Conservation (phyloP, 2,113 vertebrate genomes). For the Vulpes ferrilata region DNA sequence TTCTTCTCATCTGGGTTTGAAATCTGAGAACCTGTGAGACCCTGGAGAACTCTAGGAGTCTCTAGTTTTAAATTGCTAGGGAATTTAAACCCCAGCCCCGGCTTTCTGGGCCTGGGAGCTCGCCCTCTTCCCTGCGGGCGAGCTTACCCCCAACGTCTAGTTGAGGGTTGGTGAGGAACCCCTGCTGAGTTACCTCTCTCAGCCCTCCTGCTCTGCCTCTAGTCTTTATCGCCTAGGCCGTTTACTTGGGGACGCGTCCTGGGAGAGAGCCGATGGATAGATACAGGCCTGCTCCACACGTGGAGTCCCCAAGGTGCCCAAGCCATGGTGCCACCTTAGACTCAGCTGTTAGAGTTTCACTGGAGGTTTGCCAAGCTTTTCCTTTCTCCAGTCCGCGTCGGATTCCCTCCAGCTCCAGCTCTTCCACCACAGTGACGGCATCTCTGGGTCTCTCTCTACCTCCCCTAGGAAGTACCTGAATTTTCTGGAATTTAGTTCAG, state of each 20-base stretch:
- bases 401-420: neutral
- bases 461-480: neutral
- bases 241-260: neutral
- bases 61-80: neutral
- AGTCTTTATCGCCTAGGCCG: neutral
- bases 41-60: neutral
- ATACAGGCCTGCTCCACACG: neutral
- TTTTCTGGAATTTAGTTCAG: constrained; percentile 46
- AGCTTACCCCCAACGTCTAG: neutral
- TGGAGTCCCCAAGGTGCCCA: neutral
- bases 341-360: neutral
- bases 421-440: neutral
- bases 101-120: neutral
- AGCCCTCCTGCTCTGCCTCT: neutral
- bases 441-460: neutral
- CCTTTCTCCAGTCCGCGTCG: neutral
- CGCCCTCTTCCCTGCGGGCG: neutral
- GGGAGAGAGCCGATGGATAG: neutral
- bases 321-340: neutral
- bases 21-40: neutral
- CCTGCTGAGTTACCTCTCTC: neutral
- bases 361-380: neutral
- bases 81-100: neutral
- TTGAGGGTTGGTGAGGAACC: neutral
- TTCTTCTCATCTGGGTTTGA: neutral